Conservation (phyloP, 2,888 invertebrate species). For the Amblyjoppa proteus region DNA sequence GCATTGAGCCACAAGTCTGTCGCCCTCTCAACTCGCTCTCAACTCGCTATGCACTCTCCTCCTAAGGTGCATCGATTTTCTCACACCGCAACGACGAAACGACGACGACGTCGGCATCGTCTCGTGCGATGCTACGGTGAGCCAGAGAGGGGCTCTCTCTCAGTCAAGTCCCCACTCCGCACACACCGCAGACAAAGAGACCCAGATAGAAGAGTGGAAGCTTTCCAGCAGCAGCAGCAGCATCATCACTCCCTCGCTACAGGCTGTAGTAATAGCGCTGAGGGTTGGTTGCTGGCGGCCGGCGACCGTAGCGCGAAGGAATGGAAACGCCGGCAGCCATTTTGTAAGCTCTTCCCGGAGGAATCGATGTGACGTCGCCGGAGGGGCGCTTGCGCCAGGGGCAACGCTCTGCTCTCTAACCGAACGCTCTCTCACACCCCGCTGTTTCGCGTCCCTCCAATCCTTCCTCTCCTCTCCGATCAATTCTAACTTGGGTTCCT, state of each 20-base stretch:
- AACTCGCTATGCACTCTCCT: slow-evolving; percentile 69
- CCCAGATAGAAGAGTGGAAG: slow-evolving; percentile 77
- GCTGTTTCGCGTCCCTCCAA: slow-evolving; percentile 55
- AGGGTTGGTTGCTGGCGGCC: slow-evolving; percentile 62
- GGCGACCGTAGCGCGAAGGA: slow-evolving; percentile 75
- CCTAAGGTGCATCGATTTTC: slow-evolving; percentile 84
- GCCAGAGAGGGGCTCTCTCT: slow-evolving; percentile 26
- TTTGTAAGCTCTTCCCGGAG: slow-evolving; percentile 85
- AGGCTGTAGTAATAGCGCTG: slow-evolving; percentile 74
- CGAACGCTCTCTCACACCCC: slow-evolving; percentile 70
- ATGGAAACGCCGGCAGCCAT: slow-evolving; percentile 84
- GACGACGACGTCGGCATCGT: slow-evolving; percentile 51
- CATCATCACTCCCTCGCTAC: slow-evolving; percentile 58
- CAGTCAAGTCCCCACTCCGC: slow-evolving; percentile 49
- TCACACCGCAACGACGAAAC: slow-evolving; percentile 69
- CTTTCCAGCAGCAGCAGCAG: slow-evolving; percentile 42
- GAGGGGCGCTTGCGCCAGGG: slow-evolving; percentile 85
- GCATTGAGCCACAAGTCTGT: slow-evolving; percentile 63
- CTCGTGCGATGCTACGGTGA: slow-evolving; percentile 10
- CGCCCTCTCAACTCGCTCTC: slow-evolving; percentile 52
- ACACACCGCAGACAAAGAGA: slow-evolving; percentile 81
- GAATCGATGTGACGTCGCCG: slow-evolving; percentile 85
- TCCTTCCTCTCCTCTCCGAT: slow-evolving; percentile 78
- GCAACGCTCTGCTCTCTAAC: slow-evolving; percentile 79
- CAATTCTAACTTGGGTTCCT: slow-evolving; percentile 74